phyloP scores from a whole-genome alignment of 1,140 invertebrate species.

The Monomorium pharaonis region DNA sequence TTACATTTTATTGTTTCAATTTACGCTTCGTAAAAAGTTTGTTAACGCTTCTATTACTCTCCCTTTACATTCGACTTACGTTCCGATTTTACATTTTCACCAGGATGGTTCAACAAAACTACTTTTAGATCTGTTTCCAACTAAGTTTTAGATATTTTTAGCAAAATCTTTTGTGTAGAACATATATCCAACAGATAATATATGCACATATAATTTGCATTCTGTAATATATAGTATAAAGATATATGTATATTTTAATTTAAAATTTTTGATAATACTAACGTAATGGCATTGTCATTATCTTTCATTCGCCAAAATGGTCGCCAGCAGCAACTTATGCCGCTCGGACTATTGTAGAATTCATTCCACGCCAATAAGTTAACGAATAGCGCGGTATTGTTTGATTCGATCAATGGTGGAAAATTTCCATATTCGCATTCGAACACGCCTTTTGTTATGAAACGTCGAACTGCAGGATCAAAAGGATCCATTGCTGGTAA shows the following conservation, averaged over 20 bases:
- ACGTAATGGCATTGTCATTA: slow-evolving; percentile 78
- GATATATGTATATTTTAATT: neutral
- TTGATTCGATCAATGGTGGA: slow-evolving; percentile 87
- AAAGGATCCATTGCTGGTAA: slow-evolving; percentile 92
- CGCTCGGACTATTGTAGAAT: slow-evolving; percentile 86
- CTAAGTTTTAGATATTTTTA: too few relatives aligned
- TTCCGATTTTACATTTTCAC: too few relatives aligned
- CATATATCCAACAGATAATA: too few relatives aligned
- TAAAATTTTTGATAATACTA: slow-evolving; percentile 63
- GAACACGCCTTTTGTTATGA: slow-evolving; percentile 81
- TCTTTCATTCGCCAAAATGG: slow-evolving; percentile 86
- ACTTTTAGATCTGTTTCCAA: too few relatives aligned
- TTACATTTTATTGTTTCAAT: too few relatives aligned
- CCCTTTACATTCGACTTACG: too few relatives aligned
- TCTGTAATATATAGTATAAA: too few relatives aligned
- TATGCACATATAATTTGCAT: neutral
- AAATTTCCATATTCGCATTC: slow-evolving; percentile 84
- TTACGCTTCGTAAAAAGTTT: too few relatives aligned
- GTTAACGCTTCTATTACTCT: too few relatives aligned
- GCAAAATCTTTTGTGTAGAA: too few relatives aligned
- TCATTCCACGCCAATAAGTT: slow-evolving; percentile 74
- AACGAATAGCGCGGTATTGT: slow-evolving; percentile 88
- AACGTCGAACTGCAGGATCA: slow-evolving; percentile 86
- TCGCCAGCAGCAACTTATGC: slow-evolving; percentile 86
- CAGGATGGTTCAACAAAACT: too few relatives aligned